phyloP scores from a whole-genome alignment of 2,888 invertebrate genomes.

The Dasysyrphus tricinctus region DNA sequence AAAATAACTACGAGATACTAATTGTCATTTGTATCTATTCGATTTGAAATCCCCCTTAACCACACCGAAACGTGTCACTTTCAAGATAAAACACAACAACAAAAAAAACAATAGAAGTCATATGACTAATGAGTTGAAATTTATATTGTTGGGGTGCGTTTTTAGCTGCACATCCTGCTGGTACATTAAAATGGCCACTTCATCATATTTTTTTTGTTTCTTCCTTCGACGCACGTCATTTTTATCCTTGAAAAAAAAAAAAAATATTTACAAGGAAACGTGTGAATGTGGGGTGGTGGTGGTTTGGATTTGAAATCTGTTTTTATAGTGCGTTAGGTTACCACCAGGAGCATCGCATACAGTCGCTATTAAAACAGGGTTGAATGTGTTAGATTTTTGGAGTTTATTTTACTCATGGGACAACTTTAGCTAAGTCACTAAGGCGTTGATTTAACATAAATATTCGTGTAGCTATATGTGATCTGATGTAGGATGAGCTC shows the following conservation, averaged over 20 bases:
- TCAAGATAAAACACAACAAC: slow-evolving; percentile 1
- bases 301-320: slow-evolving; percentile 42
- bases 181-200: neutral
- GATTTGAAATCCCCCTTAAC: slow-evolving; percentile 38
- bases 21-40: slow-evolving; percentile 55
- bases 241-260: slow-evolving; percentile 53
- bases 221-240: slow-evolving; percentile 43
- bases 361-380: slow-evolving; percentile 46
- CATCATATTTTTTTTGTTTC: slow-evolving; percentile 21
- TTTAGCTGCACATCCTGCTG: slow-evolving; percentile 47
- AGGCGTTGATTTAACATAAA: slow-evolving; percentile 74
- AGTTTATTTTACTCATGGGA: slow-evolving; percentile 71
- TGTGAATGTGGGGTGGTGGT: slow-evolving; percentile 39
- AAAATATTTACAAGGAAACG: neutral
- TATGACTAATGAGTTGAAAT: slow-evolving; percentile 54
- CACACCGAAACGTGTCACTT: slow-evolving; percentile 43
- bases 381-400: slow-evolving; percentile 32
- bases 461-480: slow-evolving; percentile 36
- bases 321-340: slow-evolving; percentile 59
- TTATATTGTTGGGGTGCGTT: slow-evolving; percentile 50
- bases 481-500: neutral
- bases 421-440: slow-evolving; percentile 72
- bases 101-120: slow-evolving; percentile 15
- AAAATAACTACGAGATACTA: slow-evolving; percentile 57
- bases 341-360: neutral